Evolutionary conservation across 2,113 vertebrate genomes (phyloP).

Genomic region (Phaethon lepturus): DNA sequence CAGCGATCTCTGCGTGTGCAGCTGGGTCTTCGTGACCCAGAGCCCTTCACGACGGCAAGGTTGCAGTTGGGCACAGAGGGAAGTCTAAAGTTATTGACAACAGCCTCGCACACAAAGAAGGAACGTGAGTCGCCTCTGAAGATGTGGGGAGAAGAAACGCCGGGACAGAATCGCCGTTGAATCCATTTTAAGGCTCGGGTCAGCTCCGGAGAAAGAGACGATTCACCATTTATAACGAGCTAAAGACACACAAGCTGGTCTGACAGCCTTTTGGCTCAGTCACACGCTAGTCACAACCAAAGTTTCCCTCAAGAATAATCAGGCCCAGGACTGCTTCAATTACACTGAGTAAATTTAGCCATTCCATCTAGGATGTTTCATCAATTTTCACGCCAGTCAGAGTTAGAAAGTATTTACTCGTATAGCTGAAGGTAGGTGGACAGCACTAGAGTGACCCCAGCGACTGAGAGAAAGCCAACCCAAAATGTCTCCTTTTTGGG

Average conservation of each 20-base stretch:
- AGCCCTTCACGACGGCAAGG: not conserved
- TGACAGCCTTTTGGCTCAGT: not conserved
- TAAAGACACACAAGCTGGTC: not conserved
- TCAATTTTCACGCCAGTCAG: not conserved
- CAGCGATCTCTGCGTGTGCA: not conserved
- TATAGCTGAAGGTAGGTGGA: not conserved
- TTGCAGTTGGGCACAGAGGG: not conserved
- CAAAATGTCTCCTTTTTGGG: too few species aligned
- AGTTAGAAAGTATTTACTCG: not conserved
- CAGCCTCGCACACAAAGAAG: not conserved
- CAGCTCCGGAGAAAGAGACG: not conserved
- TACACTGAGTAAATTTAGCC: not conserved
- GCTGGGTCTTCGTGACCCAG: not conserved
- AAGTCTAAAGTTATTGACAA: conserved; percentile 32
- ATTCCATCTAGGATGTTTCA: not conserved
- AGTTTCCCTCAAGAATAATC: not conserved
- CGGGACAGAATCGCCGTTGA: not conserved
- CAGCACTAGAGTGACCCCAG: not conserved
- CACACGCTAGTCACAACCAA: not conserved
- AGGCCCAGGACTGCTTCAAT: not conserved
- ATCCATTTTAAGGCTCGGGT: conserved; percentile 1
- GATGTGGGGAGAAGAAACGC: not conserved
- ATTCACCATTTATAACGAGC: not conserved
- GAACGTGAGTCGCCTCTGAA: not conserved
- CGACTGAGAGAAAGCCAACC: not conserved